Evolutionary conservation across 2,797 vertebrate genomes (phyloP).

Genomic region (Tachyglossus aculeatus): DNA sequence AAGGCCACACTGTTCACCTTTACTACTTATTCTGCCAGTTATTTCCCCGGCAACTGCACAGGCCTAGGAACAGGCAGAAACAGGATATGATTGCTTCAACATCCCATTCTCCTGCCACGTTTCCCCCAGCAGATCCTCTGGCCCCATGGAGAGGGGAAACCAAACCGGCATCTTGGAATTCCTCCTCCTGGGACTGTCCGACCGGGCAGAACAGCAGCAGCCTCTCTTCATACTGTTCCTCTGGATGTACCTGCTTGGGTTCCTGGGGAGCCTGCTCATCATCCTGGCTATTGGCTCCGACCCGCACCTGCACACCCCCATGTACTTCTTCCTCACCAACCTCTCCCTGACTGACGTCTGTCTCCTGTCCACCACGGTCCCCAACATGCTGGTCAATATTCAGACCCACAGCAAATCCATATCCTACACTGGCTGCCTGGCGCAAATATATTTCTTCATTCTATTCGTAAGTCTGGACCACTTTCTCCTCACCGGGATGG

Average conservation of each 20-base stretch:
- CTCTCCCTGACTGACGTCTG: conserved; percentile 50
- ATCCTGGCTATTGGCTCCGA: conserved; percentile 33
- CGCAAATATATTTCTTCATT: conserved; percentile 53
- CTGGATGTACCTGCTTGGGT: conserved; percentile 17
- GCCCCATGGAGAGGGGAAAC: conserved; percentile 22
- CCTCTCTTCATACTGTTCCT: conserved; percentile 43
- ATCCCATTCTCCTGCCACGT: neutral
- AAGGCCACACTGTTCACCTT: too few species aligned
- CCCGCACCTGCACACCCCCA: conserved; percentile 32
- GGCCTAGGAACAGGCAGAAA: neutral
- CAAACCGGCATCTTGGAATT: neutral
- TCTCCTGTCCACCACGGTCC: conserved; percentile 32
- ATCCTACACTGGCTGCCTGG: conserved; percentile 20
- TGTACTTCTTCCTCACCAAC: conserved; percentile 56
- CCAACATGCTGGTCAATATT: conserved; percentile 42
- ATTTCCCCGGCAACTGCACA: too few species aligned
- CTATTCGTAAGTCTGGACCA: conserved; percentile 29
- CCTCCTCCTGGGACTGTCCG: conserved; percentile 42
- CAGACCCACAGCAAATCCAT: conserved; percentile 31
- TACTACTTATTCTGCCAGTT: too few species aligned
- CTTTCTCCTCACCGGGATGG: conserved; percentile 43
- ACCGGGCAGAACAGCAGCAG: conserved; percentile 24
- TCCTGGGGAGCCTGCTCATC: conserved; percentile 37
- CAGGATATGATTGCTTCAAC: neutral
- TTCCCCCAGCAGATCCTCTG: neutral